phyloP scores from a whole-genome alignment of 2,888 invertebrate genomes.

The Dasypolia templi region DNA sequence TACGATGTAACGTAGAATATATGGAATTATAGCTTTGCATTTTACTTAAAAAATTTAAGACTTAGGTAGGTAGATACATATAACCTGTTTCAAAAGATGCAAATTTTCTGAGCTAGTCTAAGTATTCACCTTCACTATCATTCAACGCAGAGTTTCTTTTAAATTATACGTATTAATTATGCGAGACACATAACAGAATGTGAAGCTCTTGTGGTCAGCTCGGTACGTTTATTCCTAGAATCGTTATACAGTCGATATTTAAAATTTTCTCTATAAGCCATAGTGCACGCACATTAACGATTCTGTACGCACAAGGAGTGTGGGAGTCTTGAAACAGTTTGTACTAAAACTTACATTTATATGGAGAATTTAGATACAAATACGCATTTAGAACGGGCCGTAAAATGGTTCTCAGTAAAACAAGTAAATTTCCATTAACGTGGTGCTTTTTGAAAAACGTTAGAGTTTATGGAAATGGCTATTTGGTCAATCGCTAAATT shows the following conservation, averaged over 20 bases:
- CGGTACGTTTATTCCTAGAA: slow-evolving; percentile 60
- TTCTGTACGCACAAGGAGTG: slow-evolving; percentile 70
- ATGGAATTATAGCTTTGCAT: background rate
- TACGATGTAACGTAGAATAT: background rate
- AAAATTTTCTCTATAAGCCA: slow-evolving; percentile 66
- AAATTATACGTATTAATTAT: slow-evolving; percentile 45
- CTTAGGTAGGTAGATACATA: background rate
- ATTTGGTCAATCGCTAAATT: background rate
- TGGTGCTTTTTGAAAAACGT: slow-evolving; percentile 9
- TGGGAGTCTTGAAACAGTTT: slow-evolving; percentile 69
- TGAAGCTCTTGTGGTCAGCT: slow-evolving; percentile 30
- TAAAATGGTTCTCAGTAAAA: slow-evolving; percentile 46
- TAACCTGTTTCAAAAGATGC: slow-evolving; percentile 20
- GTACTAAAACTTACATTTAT: slow-evolving; percentile 64
- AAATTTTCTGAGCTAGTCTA: slow-evolving; percentile 33
- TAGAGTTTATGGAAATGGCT: slow-evolving; percentile 6
- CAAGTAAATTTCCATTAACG: slow-evolving; percentile 30
- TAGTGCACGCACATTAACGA: slow-evolving; percentile 69
- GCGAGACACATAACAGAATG: slow-evolving; percentile 41
- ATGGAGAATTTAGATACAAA: slow-evolving; percentile 65
- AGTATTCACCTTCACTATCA: slow-evolving; percentile 20
- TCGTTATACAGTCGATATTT: slow-evolving; percentile 61
- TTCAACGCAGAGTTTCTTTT: slow-evolving; percentile 38
- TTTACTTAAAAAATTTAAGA: background rate
- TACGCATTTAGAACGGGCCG: slow-evolving; percentile 52